These are phyloP conservation scores for Cheilosia grossa DNA, from an alignment of 2,888 invertebrate species.

Conservation along the genomic window DNA sequence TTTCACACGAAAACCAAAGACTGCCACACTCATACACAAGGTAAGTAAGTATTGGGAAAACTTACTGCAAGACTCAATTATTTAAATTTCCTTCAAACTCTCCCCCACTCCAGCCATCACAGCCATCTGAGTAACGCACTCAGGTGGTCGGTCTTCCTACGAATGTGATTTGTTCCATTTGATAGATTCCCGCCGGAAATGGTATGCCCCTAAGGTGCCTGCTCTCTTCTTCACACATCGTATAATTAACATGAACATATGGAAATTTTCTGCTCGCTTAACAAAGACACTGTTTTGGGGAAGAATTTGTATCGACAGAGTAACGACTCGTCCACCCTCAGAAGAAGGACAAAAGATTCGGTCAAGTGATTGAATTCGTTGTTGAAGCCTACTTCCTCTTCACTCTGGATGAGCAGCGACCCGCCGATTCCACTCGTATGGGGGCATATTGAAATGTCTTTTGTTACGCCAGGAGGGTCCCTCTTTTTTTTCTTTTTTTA, in stretches of 20 bases:
- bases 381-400: conserved; percentile 70
- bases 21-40: no score
- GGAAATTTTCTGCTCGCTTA: conserved; percentile 55
- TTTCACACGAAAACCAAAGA: no score
- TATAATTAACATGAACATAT: conserved; percentile 49
- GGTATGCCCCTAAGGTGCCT: not conserved
- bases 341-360: conserved; percentile 61
- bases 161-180: conserved; percentile 58
- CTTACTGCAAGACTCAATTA: no score
- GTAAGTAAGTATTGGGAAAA: no score
- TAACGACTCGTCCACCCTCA: conserved; percentile 45
- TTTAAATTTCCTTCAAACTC: not conserved
- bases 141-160: conserved; percentile 51
- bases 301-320: conserved; percentile 26
- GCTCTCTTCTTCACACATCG: not conserved
- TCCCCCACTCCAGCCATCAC: not conserved
- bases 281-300: conserved; percentile 30
- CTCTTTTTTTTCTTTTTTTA: conserved; percentile 19
- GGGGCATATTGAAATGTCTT: conserved; percentile 70
- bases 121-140: conserved; percentile 5
- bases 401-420: conserved; percentile 36
- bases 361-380: conserved; percentile 66
- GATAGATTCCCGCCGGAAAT: conserved; percentile 53
- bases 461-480: conserved; percentile 55
- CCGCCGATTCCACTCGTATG: conserved; percentile 32